Conservation (phyloP, 2,797 vertebrate genomes). For the Chelmon rostratus region DNA sequence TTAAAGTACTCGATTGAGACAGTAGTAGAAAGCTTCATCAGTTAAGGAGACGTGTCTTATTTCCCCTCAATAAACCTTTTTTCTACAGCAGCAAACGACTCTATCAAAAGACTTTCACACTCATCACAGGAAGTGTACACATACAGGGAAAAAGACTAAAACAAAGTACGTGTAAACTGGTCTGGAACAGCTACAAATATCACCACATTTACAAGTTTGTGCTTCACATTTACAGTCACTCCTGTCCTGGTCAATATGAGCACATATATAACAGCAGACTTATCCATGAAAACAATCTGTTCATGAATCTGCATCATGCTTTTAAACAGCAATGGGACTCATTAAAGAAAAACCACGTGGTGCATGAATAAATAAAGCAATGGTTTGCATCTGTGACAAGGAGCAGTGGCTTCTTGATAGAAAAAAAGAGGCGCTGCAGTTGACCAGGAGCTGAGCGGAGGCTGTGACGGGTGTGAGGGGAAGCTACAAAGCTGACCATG, state of each 20-base stretch:
- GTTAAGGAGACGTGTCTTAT: constrained; percentile 3
- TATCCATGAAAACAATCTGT: constrained; percentile 61
- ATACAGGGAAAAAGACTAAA: constrained; percentile 38
- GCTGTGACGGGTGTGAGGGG: constrained; percentile 63
- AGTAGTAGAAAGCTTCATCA: background rate
- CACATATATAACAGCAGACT: constrained; percentile 53
- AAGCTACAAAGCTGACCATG: constrained; percentile 67
- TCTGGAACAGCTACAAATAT: constrained; percentile 45
- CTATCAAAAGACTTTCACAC: constrained; percentile 27
- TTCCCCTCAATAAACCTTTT: background rate
- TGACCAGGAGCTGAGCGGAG: constrained; percentile 81
- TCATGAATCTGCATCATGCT: constrained; percentile 73
- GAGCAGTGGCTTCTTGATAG: constrained; percentile 64
- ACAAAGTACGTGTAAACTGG: constrained; percentile 54
- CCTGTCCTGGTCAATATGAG: constrained; percentile 76
- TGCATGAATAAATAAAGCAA: constrained; percentile 75
- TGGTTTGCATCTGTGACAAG: constrained; percentile 72
- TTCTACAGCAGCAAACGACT: constrained; percentile 16
- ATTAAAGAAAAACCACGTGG: constrained; percentile 33
- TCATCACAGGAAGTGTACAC: constrained; percentile 35
- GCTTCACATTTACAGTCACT: constrained; percentile 61
- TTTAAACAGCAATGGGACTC: constrained; percentile 57
- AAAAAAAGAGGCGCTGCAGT: constrained; percentile 69
- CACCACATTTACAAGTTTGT: constrained; percentile 58
- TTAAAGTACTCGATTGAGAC: constrained; percentile 1